Evolutionary conservation across 2,888 invertebrate genomes (phyloP).

Genomic region (Cryptus armator): DNA sequence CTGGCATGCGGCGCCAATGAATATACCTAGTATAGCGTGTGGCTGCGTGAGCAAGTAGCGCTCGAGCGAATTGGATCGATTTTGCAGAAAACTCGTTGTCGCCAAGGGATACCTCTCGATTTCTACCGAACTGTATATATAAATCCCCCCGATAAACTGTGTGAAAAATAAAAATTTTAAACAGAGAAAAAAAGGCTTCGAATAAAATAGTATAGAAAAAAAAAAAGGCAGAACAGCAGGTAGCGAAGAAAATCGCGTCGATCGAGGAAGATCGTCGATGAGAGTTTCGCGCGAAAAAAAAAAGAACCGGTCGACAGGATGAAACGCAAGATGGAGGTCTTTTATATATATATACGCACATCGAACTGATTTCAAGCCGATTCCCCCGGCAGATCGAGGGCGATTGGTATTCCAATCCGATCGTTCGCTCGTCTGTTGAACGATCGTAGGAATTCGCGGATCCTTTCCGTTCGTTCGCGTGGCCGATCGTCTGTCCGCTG

Average conservation of each 20-base stretch:
- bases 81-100: conserved; percentile 59
- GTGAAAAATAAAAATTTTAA: conserved; percentile 31
- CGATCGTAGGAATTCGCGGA: conserved; percentile 73
- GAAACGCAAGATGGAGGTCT: conserved; percentile 63
- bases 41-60: conserved; percentile 24
- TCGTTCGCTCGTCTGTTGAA: conserved; percentile 69
- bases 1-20: conserved; percentile 40
- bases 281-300: conserved; percentile 52
- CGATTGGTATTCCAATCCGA: conserved; percentile 76
- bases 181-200: not conserved
- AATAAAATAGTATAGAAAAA: not conserved
- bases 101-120: conserved; percentile 25
- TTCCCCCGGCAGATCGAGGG: conserved; percentile 50
- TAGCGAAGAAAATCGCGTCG: conserved; percentile 17
- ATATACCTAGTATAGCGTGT: conserved; percentile 2
- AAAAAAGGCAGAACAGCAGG: conserved; percentile 3
- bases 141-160: not conserved
- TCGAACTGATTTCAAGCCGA: conserved; percentile 64
- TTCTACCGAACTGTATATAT: conserved; percentile 21
- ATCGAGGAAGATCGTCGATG: conserved; percentile 21
- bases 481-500: conserved; percentile 65
- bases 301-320: conserved; percentile 64
- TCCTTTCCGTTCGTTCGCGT: conserved; percentile 70
- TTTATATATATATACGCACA: conserved; percentile 39
- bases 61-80: conserved; percentile 54